Evolutionary conservation across 2,888 invertebrate species (phyloP).

Genomic region (Sicus ferrugineus): DNA sequence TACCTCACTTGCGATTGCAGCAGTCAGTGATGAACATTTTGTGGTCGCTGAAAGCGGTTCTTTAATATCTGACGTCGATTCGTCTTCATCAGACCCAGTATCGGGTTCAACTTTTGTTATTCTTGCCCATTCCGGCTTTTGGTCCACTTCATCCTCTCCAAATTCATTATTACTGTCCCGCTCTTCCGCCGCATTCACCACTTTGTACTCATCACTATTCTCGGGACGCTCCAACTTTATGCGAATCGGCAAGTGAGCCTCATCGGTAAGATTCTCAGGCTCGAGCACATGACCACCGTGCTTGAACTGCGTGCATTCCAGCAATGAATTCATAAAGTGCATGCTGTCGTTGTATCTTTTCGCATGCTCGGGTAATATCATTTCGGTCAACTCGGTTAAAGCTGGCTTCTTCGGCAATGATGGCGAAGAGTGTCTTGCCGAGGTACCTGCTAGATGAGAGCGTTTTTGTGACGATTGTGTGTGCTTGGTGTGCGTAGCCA

Average conservation of each 20-base stretch:
- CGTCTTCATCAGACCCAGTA: background rate
- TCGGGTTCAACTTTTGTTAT: constrained; percentile 14
- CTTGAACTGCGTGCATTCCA: constrained; percentile 24
- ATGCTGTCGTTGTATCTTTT: constrained; percentile 44
- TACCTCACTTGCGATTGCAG: background rate
- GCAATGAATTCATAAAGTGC: constrained; percentile 50
- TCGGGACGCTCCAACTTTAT: constrained; percentile 53
- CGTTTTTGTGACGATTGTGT: constrained; percentile 43
- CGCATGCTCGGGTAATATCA: background rate
- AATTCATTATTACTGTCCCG: background rate
- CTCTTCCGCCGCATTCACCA: constrained; percentile 45
- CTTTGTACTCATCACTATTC: constrained; percentile 50
- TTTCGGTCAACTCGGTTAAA: constrained; percentile 17
- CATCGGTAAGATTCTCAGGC: constrained; percentile 32
- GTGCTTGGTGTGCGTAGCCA: constrained; percentile 57
- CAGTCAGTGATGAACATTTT: background rate
- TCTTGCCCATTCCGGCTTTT: background rate
- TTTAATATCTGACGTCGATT: too few relatives aligned
- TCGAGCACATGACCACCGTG: constrained; percentile 15
- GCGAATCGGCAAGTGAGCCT: constrained; percentile 45
- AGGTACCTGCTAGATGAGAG: constrained; percentile 27
- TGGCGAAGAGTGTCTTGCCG: constrained; percentile 29
- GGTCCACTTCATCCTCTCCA: background rate
- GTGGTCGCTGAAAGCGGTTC: background rate
- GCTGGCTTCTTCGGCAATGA: constrained; percentile 42